Evolutionary conservation across 2,888 invertebrate species (phyloP).

Genomic region (Chouioia cunea): DNA sequence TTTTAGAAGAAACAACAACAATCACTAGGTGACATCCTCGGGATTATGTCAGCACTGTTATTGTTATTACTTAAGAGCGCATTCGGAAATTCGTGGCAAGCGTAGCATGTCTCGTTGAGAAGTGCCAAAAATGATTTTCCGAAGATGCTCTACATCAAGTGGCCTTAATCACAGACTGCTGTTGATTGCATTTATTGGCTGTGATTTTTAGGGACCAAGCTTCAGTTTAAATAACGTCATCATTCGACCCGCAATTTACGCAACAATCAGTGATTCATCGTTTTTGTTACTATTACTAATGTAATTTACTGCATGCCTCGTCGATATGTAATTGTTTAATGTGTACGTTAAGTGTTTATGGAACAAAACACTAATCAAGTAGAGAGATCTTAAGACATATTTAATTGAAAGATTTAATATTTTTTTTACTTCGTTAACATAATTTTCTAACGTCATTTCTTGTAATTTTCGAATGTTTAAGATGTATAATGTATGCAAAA

Average conservation of each 20-base stretch:
- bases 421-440: constrained; percentile 30
- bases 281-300: constrained; percentile 13
- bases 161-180: constrained; percentile 56
- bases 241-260: constrained; percentile 2
- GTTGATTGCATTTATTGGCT: constrained; percentile 68
- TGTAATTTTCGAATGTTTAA: constrained; percentile 2
- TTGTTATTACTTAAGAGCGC: constrained; percentile 47
- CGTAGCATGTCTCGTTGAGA: too few species aligned
- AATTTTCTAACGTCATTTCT: constrained; percentile 27
- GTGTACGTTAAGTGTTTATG: constrained; percentile 15
- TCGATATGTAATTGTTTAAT: constrained; percentile 9
- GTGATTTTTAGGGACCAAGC: constrained; percentile 68
- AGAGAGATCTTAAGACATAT: constrained; percentile 13
- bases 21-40: constrained; percentile 27
- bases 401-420: constrained; percentile 1
- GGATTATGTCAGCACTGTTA: constrained; percentile 47
- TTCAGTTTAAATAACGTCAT: constrained; percentile 35
- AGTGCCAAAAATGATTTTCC: too few species aligned
- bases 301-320: too few species aligned
- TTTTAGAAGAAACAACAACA: constrained; percentile 7
- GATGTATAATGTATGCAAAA: constrained; percentile 17
- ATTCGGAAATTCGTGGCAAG: neutral
- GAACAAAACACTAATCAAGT: constrained; percentile 1
- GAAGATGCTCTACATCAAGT: too few species aligned
- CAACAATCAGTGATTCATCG: constrained; percentile 12